These are phyloP conservation scores for Megalonaias nervosa DNA, from an alignment of 1,140 invertebrate species.

Conservation along the genomic window DNA sequence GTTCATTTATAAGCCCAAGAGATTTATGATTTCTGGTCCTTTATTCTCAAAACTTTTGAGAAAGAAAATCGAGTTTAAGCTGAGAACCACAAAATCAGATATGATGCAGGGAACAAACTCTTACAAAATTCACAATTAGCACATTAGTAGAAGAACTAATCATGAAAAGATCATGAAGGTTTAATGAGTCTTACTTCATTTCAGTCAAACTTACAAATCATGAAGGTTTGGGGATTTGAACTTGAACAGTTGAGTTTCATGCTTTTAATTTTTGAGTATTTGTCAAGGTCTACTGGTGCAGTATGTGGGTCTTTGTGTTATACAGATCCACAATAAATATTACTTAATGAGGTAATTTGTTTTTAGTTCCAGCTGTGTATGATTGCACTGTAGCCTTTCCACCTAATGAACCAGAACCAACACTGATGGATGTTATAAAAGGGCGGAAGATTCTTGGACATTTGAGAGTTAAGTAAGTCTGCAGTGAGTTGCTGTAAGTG, in stretches of 20 bases:
- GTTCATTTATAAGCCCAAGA: too few relatives aligned
- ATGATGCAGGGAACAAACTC: too few relatives aligned
- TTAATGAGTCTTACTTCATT: background rate
- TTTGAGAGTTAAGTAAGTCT: constrained; percentile 75
- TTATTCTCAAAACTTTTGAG: too few relatives aligned
- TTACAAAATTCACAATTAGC: too few relatives aligned
- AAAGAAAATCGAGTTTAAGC: too few relatives aligned
- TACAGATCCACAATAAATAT: background rate
- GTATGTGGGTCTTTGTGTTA: too few relatives aligned
- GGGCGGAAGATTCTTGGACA: constrained; percentile 84
- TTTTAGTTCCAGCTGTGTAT: constrained; percentile 83
- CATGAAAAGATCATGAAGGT: background rate
- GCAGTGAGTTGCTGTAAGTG: too few relatives aligned
- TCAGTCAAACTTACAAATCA: constrained; percentile 1
- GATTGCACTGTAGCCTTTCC: constrained; percentile 86
- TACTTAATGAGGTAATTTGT: constrained; percentile 5
- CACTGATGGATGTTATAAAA: constrained; percentile 86
- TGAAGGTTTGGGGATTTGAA: background rate
- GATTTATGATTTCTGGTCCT: too few relatives aligned
- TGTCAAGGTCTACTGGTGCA: background rate
- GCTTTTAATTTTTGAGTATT: background rate
- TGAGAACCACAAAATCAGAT: too few relatives aligned
- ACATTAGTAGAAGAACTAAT: background rate
- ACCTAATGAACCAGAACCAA: constrained; percentile 73
- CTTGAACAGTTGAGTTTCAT: background rate